A percentile compares a stretch with the other conserved stretches of the same genome.
Evolutionary conservation across 2,797 vertebrate species (phyloP).

Genomic region (Onychomys arenicola): DNA sequence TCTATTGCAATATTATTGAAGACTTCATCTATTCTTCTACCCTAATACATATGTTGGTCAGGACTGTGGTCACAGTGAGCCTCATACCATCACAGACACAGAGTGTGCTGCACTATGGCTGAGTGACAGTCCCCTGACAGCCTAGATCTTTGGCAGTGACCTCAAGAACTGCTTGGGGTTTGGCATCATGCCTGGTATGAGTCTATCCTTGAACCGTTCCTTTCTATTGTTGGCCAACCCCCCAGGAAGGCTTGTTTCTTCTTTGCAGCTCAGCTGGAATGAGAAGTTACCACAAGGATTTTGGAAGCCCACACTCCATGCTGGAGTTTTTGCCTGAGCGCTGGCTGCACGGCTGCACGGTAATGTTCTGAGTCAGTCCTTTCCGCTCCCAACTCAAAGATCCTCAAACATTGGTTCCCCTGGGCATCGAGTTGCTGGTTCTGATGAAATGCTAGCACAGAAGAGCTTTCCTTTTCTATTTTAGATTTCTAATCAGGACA

Average conservation of each 20-base stretch:
- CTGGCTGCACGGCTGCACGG: neutral
- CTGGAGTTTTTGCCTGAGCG: slow-evolving; percentile 44
- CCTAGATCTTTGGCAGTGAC: slow-evolving; percentile 24
- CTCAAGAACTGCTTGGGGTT: slow-evolving; percentile 8
- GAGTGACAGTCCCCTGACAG: neutral
- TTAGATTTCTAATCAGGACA: slow-evolving; percentile 70
- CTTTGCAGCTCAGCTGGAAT: slow-evolving; percentile 37
- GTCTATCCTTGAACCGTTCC: slow-evolving; percentile 49
- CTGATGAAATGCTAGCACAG: slow-evolving; percentile 60
- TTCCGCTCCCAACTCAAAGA: slow-evolving; percentile 33
- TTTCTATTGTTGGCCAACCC: slow-evolving; percentile 47
- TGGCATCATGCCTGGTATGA: slow-evolving; percentile 52
- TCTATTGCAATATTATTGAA: neutral
- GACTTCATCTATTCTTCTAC: neutral
- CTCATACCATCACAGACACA: neutral
- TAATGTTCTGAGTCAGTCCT: slow-evolving; percentile 61
- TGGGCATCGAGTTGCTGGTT: slow-evolving; percentile 28
- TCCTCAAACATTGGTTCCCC: neutral
- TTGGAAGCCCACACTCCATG: slow-evolving; percentile 11
- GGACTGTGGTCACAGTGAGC: neutral
- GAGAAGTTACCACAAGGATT: slow-evolving; percentile 16
- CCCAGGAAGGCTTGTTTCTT: slow-evolving; percentile 28
- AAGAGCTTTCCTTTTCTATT: slow-evolving; percentile 63
- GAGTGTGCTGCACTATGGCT: neutral
- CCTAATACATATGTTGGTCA: neutral